These are phyloP conservation scores for Notocelia uddmanniana DNA, from an alignment of 2,888 invertebrate species.

Conservation along the genomic window DNA sequence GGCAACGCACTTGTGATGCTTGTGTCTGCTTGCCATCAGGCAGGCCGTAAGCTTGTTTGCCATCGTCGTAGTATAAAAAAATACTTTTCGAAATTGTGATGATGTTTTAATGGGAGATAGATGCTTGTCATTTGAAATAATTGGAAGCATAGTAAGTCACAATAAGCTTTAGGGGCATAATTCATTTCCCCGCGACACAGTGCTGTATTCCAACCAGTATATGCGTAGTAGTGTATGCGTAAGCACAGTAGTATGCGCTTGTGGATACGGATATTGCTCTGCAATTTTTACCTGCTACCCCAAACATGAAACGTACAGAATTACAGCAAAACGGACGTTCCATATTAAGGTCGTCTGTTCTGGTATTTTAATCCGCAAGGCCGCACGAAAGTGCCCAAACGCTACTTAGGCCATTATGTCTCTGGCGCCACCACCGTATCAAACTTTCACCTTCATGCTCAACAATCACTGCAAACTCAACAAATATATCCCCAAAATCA, in stretches of 20 bases:
- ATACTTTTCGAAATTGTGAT: no score
- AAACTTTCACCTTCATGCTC: constrained; percentile 54
- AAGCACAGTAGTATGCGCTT: not conserved
- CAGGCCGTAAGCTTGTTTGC: no score
- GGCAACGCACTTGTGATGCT: no score
- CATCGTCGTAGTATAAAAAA: no score
- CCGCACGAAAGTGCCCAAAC: constrained; percentile 43
- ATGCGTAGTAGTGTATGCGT: not conserved
- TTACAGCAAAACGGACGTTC: constrained; percentile 15
- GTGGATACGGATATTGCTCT: not conserved
- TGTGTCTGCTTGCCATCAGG: no score
- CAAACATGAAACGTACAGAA: constrained; percentile 5
- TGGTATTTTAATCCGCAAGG: constrained; percentile 42
- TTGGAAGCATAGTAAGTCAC: no score
- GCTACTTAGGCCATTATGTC: constrained; percentile 22
- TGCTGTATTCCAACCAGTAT: not conserved
- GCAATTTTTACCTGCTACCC: not conserved
- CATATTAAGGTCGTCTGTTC: constrained; percentile 40
- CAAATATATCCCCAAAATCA: constrained; percentile 3
- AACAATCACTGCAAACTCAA: constrained; percentile 21
- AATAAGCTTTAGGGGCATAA: no score
- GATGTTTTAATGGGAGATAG: no score
- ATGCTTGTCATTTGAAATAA: no score
- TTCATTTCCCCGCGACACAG: not conserved
- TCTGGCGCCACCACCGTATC: constrained; percentile 48